Evolutionary conservation across 2,888 invertebrate genomes (phyloP).

Genomic region (Spisula solida): DNA sequence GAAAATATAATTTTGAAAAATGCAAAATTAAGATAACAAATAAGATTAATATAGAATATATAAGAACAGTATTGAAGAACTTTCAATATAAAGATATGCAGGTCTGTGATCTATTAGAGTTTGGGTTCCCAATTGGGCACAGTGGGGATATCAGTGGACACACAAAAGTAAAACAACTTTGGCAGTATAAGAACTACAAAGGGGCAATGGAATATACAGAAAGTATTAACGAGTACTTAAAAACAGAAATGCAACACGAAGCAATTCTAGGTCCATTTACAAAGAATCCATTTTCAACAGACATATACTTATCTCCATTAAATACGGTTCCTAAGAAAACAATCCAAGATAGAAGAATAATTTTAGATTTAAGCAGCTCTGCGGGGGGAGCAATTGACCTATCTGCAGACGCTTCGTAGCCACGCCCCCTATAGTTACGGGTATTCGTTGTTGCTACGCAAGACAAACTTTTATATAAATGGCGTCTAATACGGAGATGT

Average conservation of each 20-base stretch:
- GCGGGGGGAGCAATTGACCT: not conserved
- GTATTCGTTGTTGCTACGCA: too few relatives aligned
- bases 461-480: too few relatives aligned
- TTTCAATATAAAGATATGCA: constrained; percentile 15
- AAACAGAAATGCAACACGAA: not conserved
- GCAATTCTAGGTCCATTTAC: constrained; percentile 20
- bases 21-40: not conserved
- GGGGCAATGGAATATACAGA: constrained; percentile 33
- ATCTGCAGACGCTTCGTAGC: too few relatives aligned
- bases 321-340: constrained; percentile 20
- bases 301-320: constrained; percentile 24
- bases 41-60: not conserved
- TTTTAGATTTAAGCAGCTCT: constrained; percentile 27
- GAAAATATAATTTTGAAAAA: constrained; percentile 16
- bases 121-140: constrained; percentile 38
- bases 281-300: not conserved
- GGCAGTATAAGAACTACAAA: constrained; percentile 35
- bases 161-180: not conserved
- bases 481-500: too few relatives aligned
- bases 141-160: not conserved
- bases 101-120: constrained; percentile 38
- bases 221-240: not conserved
- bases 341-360: not conserved
- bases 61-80: not conserved
- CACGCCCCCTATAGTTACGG: too few relatives aligned